Percentiles rank a stretch among this genome's conserved stretches.
These are phyloP conservation scores for Ochropleura leucogaster DNA, from an alignment of 2,888 invertebrate genomes.

Conservation along the genomic window DNA sequence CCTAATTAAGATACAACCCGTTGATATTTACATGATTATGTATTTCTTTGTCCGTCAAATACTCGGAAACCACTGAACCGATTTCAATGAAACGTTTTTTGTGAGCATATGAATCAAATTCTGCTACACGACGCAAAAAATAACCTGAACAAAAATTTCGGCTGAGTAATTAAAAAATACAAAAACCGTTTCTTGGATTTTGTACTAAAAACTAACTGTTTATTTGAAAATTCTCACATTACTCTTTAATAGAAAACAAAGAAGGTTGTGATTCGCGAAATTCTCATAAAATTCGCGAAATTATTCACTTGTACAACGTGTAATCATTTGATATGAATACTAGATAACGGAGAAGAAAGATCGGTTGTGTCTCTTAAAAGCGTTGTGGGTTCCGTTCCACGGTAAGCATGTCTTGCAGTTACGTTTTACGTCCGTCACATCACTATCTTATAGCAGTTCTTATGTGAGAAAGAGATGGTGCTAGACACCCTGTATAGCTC, in stretches of 20 bases:
- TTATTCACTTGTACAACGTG: constrained; percentile 42
- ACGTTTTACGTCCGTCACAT: too few species aligned
- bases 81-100: constrained; percentile 50
- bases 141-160: constrained; percentile 2
- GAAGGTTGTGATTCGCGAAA: constrained; percentile 30
- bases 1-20: not conserved
- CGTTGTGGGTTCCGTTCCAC: constrained; percentile 5
- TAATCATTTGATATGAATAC: constrained; percentile 60
- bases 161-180: constrained; percentile 21
- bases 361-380: not conserved
- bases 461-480: too few species aligned
- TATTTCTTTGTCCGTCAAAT: constrained; percentile 42
- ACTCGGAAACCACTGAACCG: constrained; percentile 46
- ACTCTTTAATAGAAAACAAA: constrained; percentile 52
- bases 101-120: constrained; percentile 5
- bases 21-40: not conserved
- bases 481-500: too few species aligned
- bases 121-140: constrained; percentile 14
- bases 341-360: constrained; percentile 38
- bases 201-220: constrained; percentile 18
- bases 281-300: constrained; percentile 56
- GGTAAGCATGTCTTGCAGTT: too few species aligned
- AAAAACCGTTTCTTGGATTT: constrained; percentile 35
- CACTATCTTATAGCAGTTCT: too few species aligned
- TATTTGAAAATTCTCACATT: constrained; percentile 44